phyloP scores from a whole-genome alignment of 2,888 invertebrate genomes.

The Spodoptera littoralis region DNA sequence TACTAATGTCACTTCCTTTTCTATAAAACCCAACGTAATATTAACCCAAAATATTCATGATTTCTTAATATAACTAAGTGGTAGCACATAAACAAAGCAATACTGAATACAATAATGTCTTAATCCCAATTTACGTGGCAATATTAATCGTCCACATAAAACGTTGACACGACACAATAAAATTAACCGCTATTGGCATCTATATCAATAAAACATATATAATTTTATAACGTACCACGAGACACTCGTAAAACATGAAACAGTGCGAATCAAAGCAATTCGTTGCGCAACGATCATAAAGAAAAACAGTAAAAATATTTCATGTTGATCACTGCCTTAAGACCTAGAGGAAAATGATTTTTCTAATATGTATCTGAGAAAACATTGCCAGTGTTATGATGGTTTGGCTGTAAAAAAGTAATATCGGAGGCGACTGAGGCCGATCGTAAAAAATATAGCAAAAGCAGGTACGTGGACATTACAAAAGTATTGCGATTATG shows the following conservation, averaged over 20 bases:
- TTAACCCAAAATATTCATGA: no score
- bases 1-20: no score
- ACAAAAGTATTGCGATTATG: conserved; percentile 52
- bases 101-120: conserved; percentile 2
- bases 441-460: conserved; percentile 71
- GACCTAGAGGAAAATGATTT: conserved; percentile 61
- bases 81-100: no score
- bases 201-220: conserved; percentile 45
- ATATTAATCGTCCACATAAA: conserved; percentile 17
- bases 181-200: conserved; percentile 40
- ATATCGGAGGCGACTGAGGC: conserved; percentile 68
- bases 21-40: no score
- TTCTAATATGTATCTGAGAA: conserved; percentile 68
- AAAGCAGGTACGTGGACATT: conserved; percentile 65
- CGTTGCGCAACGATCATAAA: conserved; percentile 44
- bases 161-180: conserved; percentile 36
- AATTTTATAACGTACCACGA: conserved; percentile 37
- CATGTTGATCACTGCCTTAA: conserved; percentile 54
- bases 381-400: conserved; percentile 69
- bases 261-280: conserved; percentile 47
- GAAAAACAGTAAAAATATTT: conserved; percentile 51
- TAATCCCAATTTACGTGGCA: conserved; percentile 24
- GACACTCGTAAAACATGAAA: conserved; percentile 47
- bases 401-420: conserved; percentile 73
- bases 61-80: no score